Evolutionary conservation across 2,113 vertebrate genomes (phyloP).

Genomic region (Pseudopipra pipra): DNA sequence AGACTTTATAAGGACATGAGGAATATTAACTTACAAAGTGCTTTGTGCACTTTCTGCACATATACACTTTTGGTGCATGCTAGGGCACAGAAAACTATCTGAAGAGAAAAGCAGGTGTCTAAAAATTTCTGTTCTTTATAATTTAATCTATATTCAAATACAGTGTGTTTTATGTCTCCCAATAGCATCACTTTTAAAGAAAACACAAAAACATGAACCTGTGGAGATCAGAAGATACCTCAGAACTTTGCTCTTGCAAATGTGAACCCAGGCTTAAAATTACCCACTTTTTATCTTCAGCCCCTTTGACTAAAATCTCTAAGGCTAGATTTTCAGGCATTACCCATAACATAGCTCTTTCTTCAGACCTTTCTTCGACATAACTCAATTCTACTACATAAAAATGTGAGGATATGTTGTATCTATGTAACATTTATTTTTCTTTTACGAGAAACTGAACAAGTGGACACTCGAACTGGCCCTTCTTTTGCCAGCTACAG

Average conservation of each 20-base stretch:
- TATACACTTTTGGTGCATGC: fast-evolving
- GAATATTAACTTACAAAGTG: neutral
- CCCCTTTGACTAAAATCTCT: neutral
- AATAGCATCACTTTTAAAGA: neutral
- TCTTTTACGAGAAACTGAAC: neutral
- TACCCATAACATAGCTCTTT: neutral
- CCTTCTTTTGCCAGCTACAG: neutral
- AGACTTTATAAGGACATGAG: neutral
- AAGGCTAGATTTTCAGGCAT: neutral
- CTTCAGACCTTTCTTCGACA: neutral
- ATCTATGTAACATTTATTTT: neutral
- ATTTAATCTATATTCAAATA: neutral
- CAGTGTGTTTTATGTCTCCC: neutral
- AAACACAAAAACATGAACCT: neutral
- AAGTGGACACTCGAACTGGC: neutral
- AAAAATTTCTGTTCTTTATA: neutral
- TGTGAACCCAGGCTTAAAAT: neutral
- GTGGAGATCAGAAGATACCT: neutral
- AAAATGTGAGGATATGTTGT: neutral
- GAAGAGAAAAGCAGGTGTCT: fast-evolving
- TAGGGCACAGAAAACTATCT: neutral
- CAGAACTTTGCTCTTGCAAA: neutral
- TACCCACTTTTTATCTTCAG: neutral
- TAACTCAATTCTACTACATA: neutral
- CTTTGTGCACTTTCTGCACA: neutral